Evolutionary conservation across 37 sponge, comb jelly and placozoan genomes (phyloP), one percentile per base, ranked within the genome.

Genomic region (Lycopodina hypogea): DNA sequence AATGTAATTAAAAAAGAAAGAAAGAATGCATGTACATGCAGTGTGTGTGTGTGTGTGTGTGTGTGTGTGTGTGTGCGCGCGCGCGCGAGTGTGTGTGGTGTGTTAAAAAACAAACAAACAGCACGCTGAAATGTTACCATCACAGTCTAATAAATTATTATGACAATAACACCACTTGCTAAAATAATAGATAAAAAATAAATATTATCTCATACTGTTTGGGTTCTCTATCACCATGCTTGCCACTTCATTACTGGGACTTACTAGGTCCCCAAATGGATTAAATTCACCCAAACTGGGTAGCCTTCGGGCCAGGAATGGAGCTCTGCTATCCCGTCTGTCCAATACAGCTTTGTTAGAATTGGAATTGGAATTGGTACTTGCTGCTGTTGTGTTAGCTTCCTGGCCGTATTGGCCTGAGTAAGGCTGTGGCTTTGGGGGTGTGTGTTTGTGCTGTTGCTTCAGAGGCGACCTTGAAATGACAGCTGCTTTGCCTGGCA

Each of bases 211-310:
- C 48, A 45, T 45, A 45, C 48, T 9, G 4, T 32, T 65, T 2
- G 2, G 26, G 3, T 65, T 65, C 17, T 65, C 66, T 6, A 60
- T 7, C 26, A 60, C 61, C 19, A 26, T 26, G 26, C 18, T 6
- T 3, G 66, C 45, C 77, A 64, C 41, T 38, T 63, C 77, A 45
- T 40, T 32, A 8, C 30, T 56, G 32, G 45, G 22, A 0, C 50
- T 30, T 1, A 78, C 34, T 36, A 78, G 26, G 17, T 67, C 68
- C 42, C 56, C 68, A 67, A 78, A 78, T 8, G 68, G 79, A 53
- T 78, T 39, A 68, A 68, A 78, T 28, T 4, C 78, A 35, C 76
- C 76, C 34, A 76, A 41, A 76, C 76, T 76, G 12, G 76, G 61
- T n/a, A 76, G 42, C 30, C 61, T 58, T 41, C 59, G 76, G 1